Base-by-base conservation (phyloP, 1,140 invertebrate genomes). In the Bradynema listronoti region DNA sequence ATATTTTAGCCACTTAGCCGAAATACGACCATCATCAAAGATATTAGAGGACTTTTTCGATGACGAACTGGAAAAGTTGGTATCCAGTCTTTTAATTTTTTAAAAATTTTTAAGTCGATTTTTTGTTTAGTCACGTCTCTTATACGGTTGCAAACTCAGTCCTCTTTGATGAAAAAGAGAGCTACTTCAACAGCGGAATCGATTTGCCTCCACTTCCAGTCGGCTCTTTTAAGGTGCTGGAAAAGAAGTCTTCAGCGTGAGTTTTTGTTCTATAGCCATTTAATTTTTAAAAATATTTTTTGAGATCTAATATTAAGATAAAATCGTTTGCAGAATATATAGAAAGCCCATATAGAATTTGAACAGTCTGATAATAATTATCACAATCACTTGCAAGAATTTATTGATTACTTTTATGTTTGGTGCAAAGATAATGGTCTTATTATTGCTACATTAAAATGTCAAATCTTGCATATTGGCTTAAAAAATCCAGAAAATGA, bases 71-170 rank as follows among this genome's bases (percentile, higher is more conserved):
- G 32, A 49, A 14, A 47, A 46, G 52, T 55, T 3, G 9, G 7
- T 9, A 11, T 30, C 11, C 19, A 39, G 11, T 6, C 5, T 45
- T 53, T 56, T 47, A 24, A 2, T 11, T 1, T 56, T 46, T 24
- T 56, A 4, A 11, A 16, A 56, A 43, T 29, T 43, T 29, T 19
- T n/a, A n/a, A n/a, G n/a, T n/a, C n/a, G n/a, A 5, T 33, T 27
- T 29, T 25, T 47, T 62, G 56, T 71, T 58, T 30, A 75, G 74
- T 25, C 73, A 75, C 41, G 73, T 75, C 24, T 75, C 75, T n/a
- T 75, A 67, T 33, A 75, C 73, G 4, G 73, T 75, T 3, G 73
- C 73, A 2, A 68, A 42, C 47, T 69, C 75, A 19, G 71, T 73
- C 7, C 58, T 72, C n/a, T 72, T 45, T 16, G 67, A 68, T 16